Base-by-base conservation (phyloP, 1,140 invertebrate species). In the Cepaea nemoralis region DNA sequence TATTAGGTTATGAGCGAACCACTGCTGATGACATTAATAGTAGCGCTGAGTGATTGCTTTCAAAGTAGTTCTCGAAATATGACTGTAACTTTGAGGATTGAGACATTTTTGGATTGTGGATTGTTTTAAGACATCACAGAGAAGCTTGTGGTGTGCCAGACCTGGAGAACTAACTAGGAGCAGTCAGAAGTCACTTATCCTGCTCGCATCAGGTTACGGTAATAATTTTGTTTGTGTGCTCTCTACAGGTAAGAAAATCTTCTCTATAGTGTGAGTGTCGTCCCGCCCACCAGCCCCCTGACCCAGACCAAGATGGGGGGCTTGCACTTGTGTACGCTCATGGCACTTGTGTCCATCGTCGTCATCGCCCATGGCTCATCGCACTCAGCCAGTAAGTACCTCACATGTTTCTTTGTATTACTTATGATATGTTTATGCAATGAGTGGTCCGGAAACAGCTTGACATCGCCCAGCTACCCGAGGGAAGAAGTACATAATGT, bases 201-300 rank as follows among this genome's bases (percentile, higher is more conserved):
- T 63, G 0, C 59, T 63, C 14, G 3, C 37, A 14, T n/a, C 48
- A 50, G 40, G 24, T 75, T n/a, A 27, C 24, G 35, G 73, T 50
- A 48, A 75, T 19, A 22, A 59, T 55, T 22, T 77, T 59, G 31
- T 59, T 39, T 55, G 37, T 77, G 55, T 39, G 55, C 75, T 77
- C 39, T 55, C 45, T 77, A 45, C 48, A 59, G 48, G 75, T 59
- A 77, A 59, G 55, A 50, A 59, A 77, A 50, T 77, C 75, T 63
- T 22, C 40, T 33, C 14, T 45, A 1, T 48, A 75, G 48, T 55
- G 35, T 50, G 73, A 50, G 37, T 40, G 16, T n/a, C 16, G 22
- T 40, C 0, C 19, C 19, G n/a, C 19, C 37, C 69, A 71, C 48
- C 42, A 40, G 31, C 14, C 59, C 40, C 31, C 73, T 27, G 24